Evolutionary conservation across 2,113 vertebrate species (phyloP).

Genomic region (Emberiza fucata): DNA sequence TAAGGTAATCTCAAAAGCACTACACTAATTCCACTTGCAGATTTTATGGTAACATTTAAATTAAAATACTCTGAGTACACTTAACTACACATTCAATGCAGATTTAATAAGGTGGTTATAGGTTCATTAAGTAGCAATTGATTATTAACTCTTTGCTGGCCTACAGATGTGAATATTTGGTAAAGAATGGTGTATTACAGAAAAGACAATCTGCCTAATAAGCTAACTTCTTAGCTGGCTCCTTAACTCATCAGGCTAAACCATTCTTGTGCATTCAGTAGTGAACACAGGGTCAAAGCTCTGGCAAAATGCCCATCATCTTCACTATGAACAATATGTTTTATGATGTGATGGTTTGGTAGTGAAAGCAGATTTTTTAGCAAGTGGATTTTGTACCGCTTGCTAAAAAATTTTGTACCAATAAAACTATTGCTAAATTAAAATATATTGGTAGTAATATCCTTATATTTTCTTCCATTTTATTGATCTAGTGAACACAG

Average conservation of each 20-base stretch:
- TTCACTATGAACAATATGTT: neutral
- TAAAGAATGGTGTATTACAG: neutral
- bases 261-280: neutral
- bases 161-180: neutral
- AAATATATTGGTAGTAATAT: neutral
- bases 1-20: slow-evolving; percentile 32
- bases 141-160: slow-evolving; percentile 31
- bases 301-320: neutral
- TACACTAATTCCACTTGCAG: slow-evolving; percentile 11
- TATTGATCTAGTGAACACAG: neutral
- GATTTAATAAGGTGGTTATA: slow-evolving; percentile 25
- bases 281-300: neutral
- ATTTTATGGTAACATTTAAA: slow-evolving; percentile 44
- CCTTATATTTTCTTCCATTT: neutral
- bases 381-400: neutral
- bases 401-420: no score
- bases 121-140: slow-evolving; percentile 9
- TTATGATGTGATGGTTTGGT: neutral
- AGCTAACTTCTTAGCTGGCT: neutral
- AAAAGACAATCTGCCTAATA: neutral
- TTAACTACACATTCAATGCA: neutral
- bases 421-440: neutral
- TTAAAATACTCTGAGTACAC: slow-evolving; percentile 14
- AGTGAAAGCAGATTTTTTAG: neutral
- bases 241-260: neutral